Evolutionary conservation across 2,113 vertebrate species (phyloP), one percentile per base, ranked within the genome.

Genomic region (Mohoua ochrocephala): DNA sequence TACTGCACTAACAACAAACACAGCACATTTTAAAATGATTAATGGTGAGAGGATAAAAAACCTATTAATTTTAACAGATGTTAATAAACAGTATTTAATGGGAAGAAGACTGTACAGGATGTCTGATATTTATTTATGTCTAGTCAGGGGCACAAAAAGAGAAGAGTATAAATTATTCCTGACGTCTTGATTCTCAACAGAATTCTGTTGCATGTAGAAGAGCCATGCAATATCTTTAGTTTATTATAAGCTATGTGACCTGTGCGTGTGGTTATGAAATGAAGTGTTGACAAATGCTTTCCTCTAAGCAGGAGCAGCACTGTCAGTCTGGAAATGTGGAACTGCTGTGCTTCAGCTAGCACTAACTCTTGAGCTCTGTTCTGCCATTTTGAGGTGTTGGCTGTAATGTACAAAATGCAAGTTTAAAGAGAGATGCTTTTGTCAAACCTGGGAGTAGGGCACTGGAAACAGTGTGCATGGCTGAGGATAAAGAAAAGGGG

Each of bases 71-170:
- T 95, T 93, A 93, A 88, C 86, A 91, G 80, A 82, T 86, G 86
- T 84, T 97, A 96, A 95, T 95, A 93, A 91, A 92, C 44, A 91
- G 57, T 92, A 64, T 93, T 94, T 97, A 97, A 95, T 74, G 93
- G 78, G 75, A 94, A 65, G 91, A 92, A 84, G 31, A 28, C 53
- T 83, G 50, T 88, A 75, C 70, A 82, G 84, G 50, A 67, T 93
- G 70, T 50, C 75, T 93, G 86, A 80, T 91, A 82, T 93, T 96
- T 95, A 85, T 94, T 96, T 96, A 82, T 79, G 70, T 81, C 61
- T 71, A 60, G 56, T 90, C 60, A 76, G 81, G 23, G 33, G 26
- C 70, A 71, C n/a, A 74, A 87, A 91, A 95, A 73, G 31, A 79
- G 56, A 87, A 65, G 74, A 65, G 21, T 90, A 95, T 95, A 95